These are phyloP conservation scores for Macrosiphum euphorbiae DNA, from an alignment of 2,888 invertebrate genomes.

Conservation along the genomic window DNA sequence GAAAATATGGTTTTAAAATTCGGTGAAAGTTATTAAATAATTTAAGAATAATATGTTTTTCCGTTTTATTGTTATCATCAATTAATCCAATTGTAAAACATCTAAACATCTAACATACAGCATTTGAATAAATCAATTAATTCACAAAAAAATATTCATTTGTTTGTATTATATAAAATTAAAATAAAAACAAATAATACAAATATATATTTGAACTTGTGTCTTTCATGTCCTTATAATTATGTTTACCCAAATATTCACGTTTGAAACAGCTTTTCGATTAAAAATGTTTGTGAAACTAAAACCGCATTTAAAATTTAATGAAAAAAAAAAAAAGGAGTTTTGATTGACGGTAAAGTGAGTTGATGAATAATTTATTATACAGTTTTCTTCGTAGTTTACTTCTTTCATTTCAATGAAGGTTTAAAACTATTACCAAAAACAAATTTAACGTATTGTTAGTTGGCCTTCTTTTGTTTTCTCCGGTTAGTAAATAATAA, in stretches of 20 bases:
- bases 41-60: background rate
- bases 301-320: conserved; percentile 32
- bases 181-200: background rate
- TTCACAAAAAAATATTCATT: background rate
- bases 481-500: background rate
- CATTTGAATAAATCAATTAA: background rate
- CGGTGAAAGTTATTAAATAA: background rate
- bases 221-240: background rate
- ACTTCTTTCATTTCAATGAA: conserved; percentile 11
- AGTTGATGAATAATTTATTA: conserved; percentile 47
- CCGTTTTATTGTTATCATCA: background rate
- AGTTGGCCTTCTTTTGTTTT: conserved; percentile 31
- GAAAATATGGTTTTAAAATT: background rate
- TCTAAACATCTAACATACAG: background rate
- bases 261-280: conserved; percentile 6
- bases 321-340: conserved; percentile 28
- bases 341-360: conserved; percentile 46
- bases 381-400: conserved; percentile 9
- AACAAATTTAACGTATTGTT: conserved; percentile 43
- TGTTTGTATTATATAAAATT: background rate
- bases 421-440: conserved; percentile 41
- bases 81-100: background rate
- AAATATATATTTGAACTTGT: background rate
- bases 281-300: conserved; percentile 16
- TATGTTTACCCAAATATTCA: conserved; percentile 13